Conservation (phyloP, 2,113 vertebrate species). For the Felis chaus region DNA sequence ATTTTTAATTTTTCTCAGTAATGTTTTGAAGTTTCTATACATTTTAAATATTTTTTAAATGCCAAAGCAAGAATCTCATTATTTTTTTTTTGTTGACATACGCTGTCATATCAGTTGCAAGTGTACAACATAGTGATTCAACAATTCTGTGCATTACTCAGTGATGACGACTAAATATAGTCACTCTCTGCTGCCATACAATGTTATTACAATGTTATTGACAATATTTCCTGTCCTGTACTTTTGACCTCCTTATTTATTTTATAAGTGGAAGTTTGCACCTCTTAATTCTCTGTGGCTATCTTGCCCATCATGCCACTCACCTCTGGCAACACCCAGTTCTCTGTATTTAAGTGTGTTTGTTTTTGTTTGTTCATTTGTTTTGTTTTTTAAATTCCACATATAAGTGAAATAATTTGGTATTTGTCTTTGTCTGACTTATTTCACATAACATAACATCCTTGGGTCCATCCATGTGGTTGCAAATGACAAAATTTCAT, state of each 20-base stretch:
- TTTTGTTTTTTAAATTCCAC: background rate
- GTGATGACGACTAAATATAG: background rate
- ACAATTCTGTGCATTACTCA: background rate
- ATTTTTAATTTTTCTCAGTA: background rate
- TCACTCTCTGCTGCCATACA: background rate
- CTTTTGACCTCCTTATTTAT: background rate
- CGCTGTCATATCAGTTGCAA: background rate
- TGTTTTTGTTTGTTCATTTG: background rate
- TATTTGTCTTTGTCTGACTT: background rate
- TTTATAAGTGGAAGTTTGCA: background rate
- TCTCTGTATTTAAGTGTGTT: background rate
- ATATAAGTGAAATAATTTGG: background rate
- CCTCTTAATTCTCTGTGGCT: background rate
- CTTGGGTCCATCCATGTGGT: background rate
- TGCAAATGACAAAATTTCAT: background rate
- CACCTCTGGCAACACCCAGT: background rate
- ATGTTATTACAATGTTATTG: background rate
- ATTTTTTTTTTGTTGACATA: background rate
- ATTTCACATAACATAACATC: background rate
- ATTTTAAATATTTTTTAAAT: background rate
- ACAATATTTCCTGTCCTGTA: background rate
- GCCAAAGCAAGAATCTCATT: background rate
- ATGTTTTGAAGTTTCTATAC: background rate
- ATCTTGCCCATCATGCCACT: background rate
- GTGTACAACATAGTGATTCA: background rate